phyloP scores from a whole-genome alignment of 2,797 vertebrate species.

The Cyclopterus lumpus region DNA sequence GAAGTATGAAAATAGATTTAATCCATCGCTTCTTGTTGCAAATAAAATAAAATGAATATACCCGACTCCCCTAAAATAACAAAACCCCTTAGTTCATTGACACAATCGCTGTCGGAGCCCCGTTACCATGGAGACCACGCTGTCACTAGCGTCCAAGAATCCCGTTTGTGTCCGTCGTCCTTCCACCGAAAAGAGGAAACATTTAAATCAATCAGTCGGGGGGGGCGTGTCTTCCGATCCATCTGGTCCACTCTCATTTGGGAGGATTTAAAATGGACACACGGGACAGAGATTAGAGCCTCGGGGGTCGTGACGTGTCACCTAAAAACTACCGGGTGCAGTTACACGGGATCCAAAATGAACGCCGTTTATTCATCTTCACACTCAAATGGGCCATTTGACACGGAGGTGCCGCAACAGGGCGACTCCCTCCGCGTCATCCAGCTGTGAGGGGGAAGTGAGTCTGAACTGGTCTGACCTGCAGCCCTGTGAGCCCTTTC shows the following conservation, averaged over 20 bases:
- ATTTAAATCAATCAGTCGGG: conserved; percentile 23
- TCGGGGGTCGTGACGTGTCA: conserved; percentile 9
- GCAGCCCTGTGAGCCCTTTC: conserved; percentile 48
- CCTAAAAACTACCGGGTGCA: conserved; percentile 40
- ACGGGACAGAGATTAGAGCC: conserved; percentile 58
- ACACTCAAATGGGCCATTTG: neutral
- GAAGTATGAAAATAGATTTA: no score
- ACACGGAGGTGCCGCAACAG: conserved; percentile 2
- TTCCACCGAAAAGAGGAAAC: neutral
- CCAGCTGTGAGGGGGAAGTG: conserved; percentile 59
- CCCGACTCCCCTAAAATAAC: no score
- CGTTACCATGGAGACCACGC: no score
- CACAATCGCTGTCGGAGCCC: no score
- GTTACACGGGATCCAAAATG: neutral
- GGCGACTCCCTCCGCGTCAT: neutral
- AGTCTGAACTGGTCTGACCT: conserved; percentile 45
- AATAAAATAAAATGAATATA: no score
- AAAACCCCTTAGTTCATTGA: no score
- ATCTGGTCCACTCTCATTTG: conserved; percentile 67
- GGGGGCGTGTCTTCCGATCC: conserved; percentile 49
- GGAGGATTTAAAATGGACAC: conserved; percentile 68
- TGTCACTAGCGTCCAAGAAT: neutral
- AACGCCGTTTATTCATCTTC: neutral
- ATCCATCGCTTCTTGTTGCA: no score
- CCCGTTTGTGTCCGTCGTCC: conserved; percentile 23